These are phyloP conservation scores for Sycophila texana DNA, from an alignment of 2,888 invertebrate species.

Conservation along the genomic window DNA sequence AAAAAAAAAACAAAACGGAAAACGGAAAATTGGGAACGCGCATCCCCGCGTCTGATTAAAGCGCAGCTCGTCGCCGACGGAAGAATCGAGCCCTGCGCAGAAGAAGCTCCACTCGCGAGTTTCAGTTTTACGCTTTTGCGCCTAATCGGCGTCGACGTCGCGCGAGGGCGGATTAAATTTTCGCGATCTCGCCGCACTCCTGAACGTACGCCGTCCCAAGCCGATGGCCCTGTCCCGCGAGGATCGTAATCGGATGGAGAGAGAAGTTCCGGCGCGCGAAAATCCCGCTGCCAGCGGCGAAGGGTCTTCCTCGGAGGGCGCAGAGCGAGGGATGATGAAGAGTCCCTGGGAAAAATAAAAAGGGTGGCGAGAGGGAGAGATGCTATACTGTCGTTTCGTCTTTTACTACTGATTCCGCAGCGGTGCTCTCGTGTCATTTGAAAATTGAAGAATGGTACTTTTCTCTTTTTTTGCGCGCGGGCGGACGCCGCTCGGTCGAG, in stretches of 20 bases:
- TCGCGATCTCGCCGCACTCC: constrained; percentile 13
- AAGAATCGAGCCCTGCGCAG: constrained; percentile 14
- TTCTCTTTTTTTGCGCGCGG: background rate
- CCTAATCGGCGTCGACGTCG: constrained; percentile 65
- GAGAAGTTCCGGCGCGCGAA: constrained; percentile 1
- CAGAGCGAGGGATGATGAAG: constrained; percentile 25
- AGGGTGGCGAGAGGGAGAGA: background rate
- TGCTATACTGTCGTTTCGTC: constrained; percentile 32
- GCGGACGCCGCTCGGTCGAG: no score
- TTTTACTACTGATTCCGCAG: constrained; percentile 47
- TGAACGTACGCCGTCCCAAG: background rate
- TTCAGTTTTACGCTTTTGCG: constrained; percentile 33
- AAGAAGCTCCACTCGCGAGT: background rate
- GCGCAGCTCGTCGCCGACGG: constrained; percentile 9
- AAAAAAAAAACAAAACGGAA: no score
- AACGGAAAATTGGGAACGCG: background rate
- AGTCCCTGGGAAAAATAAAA: background rate
- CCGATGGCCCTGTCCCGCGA: constrained; percentile 7
- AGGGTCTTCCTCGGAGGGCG: constrained; percentile 3
- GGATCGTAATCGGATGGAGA: constrained; percentile 28
- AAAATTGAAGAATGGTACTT: constrained; percentile 20
- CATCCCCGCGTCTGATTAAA: constrained; percentile 33
- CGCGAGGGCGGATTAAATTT: constrained; percentile 66
- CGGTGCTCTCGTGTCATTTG: constrained; percentile 18
- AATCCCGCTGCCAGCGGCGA: constrained; percentile 5